Conservation (phyloP, 2,797 vertebrate genomes). For the Ambastaia sidthimunki region DNA sequence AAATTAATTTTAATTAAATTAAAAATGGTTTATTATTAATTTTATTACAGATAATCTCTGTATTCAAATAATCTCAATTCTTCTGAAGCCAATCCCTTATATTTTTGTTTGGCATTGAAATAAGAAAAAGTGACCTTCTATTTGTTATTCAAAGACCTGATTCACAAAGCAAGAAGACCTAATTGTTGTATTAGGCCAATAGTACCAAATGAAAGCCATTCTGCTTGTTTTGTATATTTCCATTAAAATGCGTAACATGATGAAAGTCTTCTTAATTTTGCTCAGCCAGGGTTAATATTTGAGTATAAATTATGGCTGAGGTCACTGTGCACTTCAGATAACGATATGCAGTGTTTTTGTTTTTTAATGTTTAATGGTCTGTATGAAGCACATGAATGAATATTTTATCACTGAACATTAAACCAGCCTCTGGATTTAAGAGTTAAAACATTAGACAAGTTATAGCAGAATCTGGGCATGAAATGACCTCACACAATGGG, state of each 20-base stretch:
- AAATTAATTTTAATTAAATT: no score
- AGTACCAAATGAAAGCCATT: slow-evolving; percentile 49
- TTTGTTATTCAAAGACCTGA: slow-evolving; percentile 59
- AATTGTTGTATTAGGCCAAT: slow-evolving; percentile 48
- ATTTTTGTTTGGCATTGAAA: slow-evolving; percentile 55
- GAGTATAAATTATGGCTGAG: slow-evolving; percentile 56
- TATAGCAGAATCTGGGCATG: slow-evolving; percentile 29
- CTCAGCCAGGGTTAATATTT: slow-evolving; percentile 66
- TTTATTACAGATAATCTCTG: background rate
- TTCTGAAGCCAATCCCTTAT: slow-evolving; percentile 22
- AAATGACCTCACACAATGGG: slow-evolving; percentile 32
- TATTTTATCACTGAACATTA: slow-evolving; percentile 68
- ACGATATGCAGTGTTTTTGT: slow-evolving; percentile 23
- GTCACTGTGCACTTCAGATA: slow-evolving; percentile 56
- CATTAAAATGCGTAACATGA: slow-evolving; percentile 2
- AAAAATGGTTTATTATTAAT: background rate
- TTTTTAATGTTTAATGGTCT: slow-evolving; percentile 56
- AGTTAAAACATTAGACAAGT: slow-evolving; percentile 68
- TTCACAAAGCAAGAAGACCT: slow-evolving; percentile 53
- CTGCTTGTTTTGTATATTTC: slow-evolving; percentile 23
- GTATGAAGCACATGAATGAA: slow-evolving; percentile 61
- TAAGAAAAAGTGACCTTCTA: slow-evolving; percentile 38
- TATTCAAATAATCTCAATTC: background rate
- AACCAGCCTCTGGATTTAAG: slow-evolving; percentile 58
- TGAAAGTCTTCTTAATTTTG: slow-evolving; percentile 24